A percentile compares a stretch with the other conserved stretches of the same genome.
Conservation (phyloP, 2,113 vertebrate species). For the Hepsetus odoe region DNA sequence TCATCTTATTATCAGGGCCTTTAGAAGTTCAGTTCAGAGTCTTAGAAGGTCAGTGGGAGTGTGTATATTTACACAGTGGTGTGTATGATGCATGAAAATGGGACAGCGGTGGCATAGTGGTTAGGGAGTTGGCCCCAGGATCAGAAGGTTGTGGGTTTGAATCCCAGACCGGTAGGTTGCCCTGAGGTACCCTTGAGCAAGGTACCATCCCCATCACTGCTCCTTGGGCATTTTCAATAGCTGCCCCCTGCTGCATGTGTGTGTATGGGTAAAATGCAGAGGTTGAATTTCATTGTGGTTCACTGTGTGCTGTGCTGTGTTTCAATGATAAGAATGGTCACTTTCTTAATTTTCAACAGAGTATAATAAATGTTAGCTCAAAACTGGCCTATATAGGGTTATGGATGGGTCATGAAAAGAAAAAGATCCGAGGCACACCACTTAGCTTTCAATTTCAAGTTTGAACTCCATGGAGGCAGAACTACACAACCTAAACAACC, state of each 20-base stretch:
- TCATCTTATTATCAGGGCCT: neutral
- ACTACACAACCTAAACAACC: neutral
- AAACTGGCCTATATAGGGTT: neutral
- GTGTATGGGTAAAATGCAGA: too few relatives aligned
- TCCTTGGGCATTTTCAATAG: too few relatives aligned
- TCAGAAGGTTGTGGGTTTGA: too few relatives aligned
- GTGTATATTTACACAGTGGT: neutral
- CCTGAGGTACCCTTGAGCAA: too few relatives aligned
- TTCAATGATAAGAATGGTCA: neutral
- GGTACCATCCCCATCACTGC: too few relatives aligned
- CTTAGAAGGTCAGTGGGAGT: neutral
- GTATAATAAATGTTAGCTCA: neutral
- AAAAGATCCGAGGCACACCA: neutral
- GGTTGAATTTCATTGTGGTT: too few relatives aligned
- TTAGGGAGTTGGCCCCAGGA: too few relatives aligned
- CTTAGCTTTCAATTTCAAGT: constrained; percentile 8
- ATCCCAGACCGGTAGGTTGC: too few relatives aligned
- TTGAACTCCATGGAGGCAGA: neutral
- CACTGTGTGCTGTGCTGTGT: neutral
- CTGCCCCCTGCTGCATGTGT: too few relatives aligned
- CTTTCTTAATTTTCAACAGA: neutral
- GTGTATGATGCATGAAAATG: neutral
- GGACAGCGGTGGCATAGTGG: too few relatives aligned
- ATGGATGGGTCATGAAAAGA: neutral
- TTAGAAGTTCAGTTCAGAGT: neutral